A percentile compares a stretch with the other conserved stretches of the same genome.
These are phyloP conservation scores for Pedionomus torquatus DNA, from an alignment of 2,113 vertebrate species.

Conservation along the genomic window DNA sequence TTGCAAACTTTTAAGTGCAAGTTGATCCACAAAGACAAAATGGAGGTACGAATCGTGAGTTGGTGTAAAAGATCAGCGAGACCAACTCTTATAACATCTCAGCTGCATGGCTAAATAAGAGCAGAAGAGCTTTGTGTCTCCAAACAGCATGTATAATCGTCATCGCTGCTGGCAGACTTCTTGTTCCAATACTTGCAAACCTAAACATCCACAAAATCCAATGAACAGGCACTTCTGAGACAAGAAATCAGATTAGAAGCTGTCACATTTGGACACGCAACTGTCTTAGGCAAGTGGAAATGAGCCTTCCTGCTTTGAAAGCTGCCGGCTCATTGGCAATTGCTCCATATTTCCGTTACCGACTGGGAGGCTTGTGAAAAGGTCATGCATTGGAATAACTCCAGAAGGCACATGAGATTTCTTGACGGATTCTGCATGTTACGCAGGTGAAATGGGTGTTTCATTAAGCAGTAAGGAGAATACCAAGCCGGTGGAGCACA, in stretches of 20 bases:
- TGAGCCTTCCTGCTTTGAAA: slow-evolving; percentile 24
- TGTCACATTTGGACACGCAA: neutral
- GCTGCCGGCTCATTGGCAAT: neutral
- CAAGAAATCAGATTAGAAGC: slow-evolving; percentile 43
- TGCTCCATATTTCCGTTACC: neutral
- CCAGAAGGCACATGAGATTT: slow-evolving; percentile 5
- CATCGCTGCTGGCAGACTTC: neutral
- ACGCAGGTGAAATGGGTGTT: slow-evolving; percentile 49
- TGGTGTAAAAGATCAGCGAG: neutral
- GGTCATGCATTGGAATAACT: slow-evolving; percentile 42
- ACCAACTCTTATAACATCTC: neutral
- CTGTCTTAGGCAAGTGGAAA: slow-evolving; percentile 43
- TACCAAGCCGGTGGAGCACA: neutral
- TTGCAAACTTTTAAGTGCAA: neutral
- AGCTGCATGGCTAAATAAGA: neutral
- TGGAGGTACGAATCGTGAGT: neutral
- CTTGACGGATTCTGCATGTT: neutral
- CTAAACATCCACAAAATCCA: slow-evolving; percentile 13
- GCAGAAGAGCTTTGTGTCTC: neutral
- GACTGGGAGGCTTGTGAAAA: slow-evolving; percentile 35
- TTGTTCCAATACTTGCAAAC: neutral
- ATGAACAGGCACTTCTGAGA: neutral
- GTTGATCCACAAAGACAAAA: neutral
- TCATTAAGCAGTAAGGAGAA: slow-evolving; percentile 53
- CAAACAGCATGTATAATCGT: neutral